These are phyloP conservation scores for Sebastes elongatus DNA, from an alignment of 2,797 vertebrate genomes.

Conservation along the genomic window DNA sequence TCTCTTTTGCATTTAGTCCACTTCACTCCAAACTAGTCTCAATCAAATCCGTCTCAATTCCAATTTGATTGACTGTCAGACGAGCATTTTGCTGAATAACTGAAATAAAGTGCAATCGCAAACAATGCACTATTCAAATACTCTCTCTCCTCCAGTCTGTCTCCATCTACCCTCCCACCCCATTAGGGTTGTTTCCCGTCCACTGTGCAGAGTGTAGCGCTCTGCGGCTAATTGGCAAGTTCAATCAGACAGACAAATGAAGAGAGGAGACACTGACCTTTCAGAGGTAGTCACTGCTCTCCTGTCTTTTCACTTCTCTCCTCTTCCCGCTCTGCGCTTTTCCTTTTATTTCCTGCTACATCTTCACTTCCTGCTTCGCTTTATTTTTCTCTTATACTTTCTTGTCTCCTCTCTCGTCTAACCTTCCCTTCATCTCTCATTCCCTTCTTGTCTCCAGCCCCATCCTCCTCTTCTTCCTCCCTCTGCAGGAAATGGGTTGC, in stretches of 20 bases:
- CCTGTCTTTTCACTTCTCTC: slow-evolving; percentile 41
- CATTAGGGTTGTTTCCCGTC: slow-evolving; percentile 80
- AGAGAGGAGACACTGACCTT: slow-evolving; percentile 80
- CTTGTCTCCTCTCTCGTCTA: neutral
- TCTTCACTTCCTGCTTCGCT: neutral
- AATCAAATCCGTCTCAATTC: slow-evolving; percentile 18
- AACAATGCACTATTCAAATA: slow-evolving; percentile 17
- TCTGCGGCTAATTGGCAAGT: slow-evolving; percentile 80
- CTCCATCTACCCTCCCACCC: slow-evolving; percentile 32
- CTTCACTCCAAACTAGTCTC: neutral
- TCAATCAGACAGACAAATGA: slow-evolving; percentile 84
- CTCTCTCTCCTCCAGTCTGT: slow-evolving; percentile 7
- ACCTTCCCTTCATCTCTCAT: slow-evolving; percentile 1
- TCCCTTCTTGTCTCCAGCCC: slow-evolving; percentile 9
- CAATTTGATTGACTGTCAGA: neutral
- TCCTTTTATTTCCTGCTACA: slow-evolving; percentile 23
- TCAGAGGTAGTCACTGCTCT: slow-evolving; percentile 65
- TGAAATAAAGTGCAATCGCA: slow-evolving; percentile 20
- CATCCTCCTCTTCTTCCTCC: neutral
- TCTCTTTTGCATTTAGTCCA: neutral
- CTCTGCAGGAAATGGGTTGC: slow-evolving; percentile 43
- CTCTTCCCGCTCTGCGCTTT: neutral
- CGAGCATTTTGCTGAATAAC: neutral
- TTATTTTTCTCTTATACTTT: neutral
- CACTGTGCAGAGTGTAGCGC: slow-evolving; percentile 57